Percentiles rank a stretch among this genome's conserved stretches.
Evolutionary conservation across 2,888 invertebrate genomes (phyloP).

Genomic region (Watsonalla binaria): DNA sequence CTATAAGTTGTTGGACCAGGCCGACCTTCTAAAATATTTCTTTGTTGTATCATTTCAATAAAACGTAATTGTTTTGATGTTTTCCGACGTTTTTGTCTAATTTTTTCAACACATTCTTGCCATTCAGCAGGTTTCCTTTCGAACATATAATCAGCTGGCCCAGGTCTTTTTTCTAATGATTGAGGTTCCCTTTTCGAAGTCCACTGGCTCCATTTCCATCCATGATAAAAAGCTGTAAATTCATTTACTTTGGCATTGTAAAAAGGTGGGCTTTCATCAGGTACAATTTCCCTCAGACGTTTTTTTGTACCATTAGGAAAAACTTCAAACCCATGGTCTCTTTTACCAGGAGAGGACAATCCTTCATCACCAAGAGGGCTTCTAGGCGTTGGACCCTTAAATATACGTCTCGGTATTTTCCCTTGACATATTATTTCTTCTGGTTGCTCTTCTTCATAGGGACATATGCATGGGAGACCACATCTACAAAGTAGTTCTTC

Average conservation of each 20-base stretch:
- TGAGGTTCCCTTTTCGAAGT: slow-evolving; percentile 32
- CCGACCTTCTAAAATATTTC: slow-evolving; percentile 37
- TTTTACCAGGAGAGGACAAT: slow-evolving; percentile 36
- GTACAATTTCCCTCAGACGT: slow-evolving; percentile 18
- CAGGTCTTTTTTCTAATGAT: slow-evolving; percentile 33
- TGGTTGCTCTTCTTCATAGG: slow-evolving; percentile 23
- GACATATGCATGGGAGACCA: slow-evolving; percentile 49
- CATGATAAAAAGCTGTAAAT: slow-evolving; percentile 50
- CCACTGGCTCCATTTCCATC: slow-evolving; percentile 66
- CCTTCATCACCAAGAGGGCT: slow-evolving; percentile 23
- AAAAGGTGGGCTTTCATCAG: slow-evolving; percentile 41
- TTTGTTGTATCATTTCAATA: slow-evolving; percentile 54
- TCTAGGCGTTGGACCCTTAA: slow-evolving; percentile 41
- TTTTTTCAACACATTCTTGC: slow-evolving; percentile 46
- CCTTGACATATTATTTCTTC: slow-evolving; percentile 40
- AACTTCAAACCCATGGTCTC: slow-evolving; percentile 34
- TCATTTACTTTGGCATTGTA: slow-evolving; percentile 47
- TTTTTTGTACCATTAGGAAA: slow-evolving; percentile 26
- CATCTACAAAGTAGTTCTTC: slow-evolving; percentile 54
- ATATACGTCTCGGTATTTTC: slow-evolving; percentile 38
- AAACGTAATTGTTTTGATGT: slow-evolving; percentile 52
- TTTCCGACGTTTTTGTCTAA: slow-evolving; percentile 44
- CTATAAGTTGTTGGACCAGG: slow-evolving; percentile 56
- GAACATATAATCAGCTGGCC: slow-evolving; percentile 52
- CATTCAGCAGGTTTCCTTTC: slow-evolving; percentile 24